These are phyloP conservation scores for Lysandra coridon DNA, from an alignment of 2,888 invertebrate species.

Conservation along the genomic window DNA sequence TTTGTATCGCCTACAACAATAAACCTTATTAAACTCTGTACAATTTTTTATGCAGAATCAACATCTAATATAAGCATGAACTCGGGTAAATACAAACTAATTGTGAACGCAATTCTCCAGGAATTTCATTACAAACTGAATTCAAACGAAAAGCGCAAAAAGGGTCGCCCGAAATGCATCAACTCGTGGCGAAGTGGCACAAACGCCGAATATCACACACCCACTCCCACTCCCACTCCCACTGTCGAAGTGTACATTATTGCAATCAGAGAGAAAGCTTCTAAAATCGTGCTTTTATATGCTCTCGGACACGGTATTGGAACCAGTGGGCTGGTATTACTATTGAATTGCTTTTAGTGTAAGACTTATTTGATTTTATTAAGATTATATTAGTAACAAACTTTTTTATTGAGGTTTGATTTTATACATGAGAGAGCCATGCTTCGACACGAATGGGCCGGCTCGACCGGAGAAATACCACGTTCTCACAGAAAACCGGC, in stretches of 20 bases:
- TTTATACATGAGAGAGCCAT: too few relatives aligned
- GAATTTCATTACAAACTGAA: slow-evolving; percentile 1
- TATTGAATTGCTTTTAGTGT: background rate
- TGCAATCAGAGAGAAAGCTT: slow-evolving; percentile 46
- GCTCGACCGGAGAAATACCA: too few relatives aligned
- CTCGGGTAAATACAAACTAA: background rate
- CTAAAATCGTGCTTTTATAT: slow-evolving; percentile 21
- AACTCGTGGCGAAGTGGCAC: slow-evolving; percentile 52
- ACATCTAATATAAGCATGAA: background rate
- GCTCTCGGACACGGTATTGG: background rate
- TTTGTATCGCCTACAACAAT: too few relatives aligned
- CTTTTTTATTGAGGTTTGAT: too few relatives aligned
- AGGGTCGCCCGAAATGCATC: slow-evolving; percentile 55
- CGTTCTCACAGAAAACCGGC: too few relatives aligned
- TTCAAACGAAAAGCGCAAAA: slow-evolving; percentile 1
- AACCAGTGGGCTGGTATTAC: background rate
- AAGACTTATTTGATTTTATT: background rate
- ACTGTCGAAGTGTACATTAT: slow-evolving; percentile 44
- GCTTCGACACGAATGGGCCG: too few relatives aligned
- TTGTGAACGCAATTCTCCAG: background rate
- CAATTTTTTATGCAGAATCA: background rate
- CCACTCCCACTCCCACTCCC: slow-evolving; percentile 30
- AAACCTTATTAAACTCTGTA: too few relatives aligned
- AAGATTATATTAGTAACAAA: background rate
- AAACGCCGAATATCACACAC: slow-evolving; percentile 18